Evolutionary conservation across 1,140 invertebrate genomes (phyloP), one percentile per base, ranked within the genome.

Genomic region (Leptoteleia sp.): DNA sequence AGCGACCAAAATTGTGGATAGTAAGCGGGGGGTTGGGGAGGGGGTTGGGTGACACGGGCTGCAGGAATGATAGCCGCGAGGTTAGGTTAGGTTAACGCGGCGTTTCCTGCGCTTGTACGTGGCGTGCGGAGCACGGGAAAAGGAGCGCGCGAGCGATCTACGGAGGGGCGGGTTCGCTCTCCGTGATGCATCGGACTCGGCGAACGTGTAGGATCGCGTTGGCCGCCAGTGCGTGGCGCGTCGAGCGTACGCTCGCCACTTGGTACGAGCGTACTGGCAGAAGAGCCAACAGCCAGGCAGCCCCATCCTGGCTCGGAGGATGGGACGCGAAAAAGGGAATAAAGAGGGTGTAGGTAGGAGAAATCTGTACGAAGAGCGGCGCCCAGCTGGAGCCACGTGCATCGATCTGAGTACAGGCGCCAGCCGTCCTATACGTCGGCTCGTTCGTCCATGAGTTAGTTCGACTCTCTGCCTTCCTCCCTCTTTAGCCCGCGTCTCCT

Each of bases 361-460:
- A n/a, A n/a, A n/a, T n/a, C n/a, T n/a, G n/a, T n/a, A n/a, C n/a
- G n/a, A n/a, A n/a, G n/a, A 89, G 85, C 87, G 88, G 89, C 87
- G 88, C 87, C 89, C 86, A 87, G 84, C 84, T 89, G 89, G 89
- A 90, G 88, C 88, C 89, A 88, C 84, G 87, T 89, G 87, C 89
- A 90, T 90, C 89, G 89, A 89, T 90, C 89, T 89, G 88, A 89
- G 83, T 83, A 87, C 80, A 88, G 89, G 88, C 89, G 88, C 87
- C 88, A 88, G 88, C 83, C 85, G 81, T 88, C 87, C 88, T 89
- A 89, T 89, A 85, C 86, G 88, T 89, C 87, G 87, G 85, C 87
- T 89, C 87, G 85, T 87, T 89, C 88, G 85, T 88, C 88, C 87
- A 88, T 89, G 88, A 89, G 87, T 89, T 89, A 89, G 87, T 89